Conservation (phyloP, 2,113 vertebrate species). For the Agapornis roseicollis region DNA sequence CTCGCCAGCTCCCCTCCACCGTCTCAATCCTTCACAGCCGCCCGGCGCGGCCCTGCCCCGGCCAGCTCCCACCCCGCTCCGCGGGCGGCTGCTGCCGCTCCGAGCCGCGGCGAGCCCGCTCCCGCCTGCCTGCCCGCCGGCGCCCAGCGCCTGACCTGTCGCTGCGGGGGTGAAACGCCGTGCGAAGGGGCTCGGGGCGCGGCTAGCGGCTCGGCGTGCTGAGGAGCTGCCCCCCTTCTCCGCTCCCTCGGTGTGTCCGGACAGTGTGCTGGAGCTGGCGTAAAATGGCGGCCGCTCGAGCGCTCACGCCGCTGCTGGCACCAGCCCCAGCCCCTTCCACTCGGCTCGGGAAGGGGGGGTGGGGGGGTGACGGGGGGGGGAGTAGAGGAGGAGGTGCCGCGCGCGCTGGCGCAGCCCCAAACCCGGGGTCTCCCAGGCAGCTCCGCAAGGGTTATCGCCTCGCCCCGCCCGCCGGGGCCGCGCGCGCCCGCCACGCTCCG, state of each 20-base stretch:
- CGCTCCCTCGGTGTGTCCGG: slow-evolving; percentile 82
- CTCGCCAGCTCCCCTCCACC: slow-evolving; percentile 35
- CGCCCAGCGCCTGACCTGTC: background rate
- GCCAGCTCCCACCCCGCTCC: background rate
- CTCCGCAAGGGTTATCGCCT: no score
- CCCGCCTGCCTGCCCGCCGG: background rate
- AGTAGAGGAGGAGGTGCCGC: no score
- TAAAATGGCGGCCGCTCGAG: slow-evolving; percentile 92
- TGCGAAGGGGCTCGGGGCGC: slow-evolving; percentile 37
- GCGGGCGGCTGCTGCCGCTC: background rate
- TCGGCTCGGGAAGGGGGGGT: background rate
- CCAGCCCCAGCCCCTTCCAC: slow-evolving; percentile 78
- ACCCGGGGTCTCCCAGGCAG: no score
- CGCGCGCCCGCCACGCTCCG: no score
- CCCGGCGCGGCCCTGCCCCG: background rate
- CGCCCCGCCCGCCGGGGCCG: no score
- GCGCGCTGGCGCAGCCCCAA: no score
- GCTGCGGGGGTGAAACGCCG: background rate
- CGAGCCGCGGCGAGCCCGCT: background rate
- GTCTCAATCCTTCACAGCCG: background rate
- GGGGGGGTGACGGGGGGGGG: no score
- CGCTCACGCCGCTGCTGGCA: slow-evolving; percentile 80
- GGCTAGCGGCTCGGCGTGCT: slow-evolving; percentile 51
- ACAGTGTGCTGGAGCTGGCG: slow-evolving; percentile 80
- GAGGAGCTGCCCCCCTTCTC: slow-evolving; percentile 79